Conservation (phyloP, 1,140 invertebrate genomes). For the Leptestheria dahalacensis region DNA sequence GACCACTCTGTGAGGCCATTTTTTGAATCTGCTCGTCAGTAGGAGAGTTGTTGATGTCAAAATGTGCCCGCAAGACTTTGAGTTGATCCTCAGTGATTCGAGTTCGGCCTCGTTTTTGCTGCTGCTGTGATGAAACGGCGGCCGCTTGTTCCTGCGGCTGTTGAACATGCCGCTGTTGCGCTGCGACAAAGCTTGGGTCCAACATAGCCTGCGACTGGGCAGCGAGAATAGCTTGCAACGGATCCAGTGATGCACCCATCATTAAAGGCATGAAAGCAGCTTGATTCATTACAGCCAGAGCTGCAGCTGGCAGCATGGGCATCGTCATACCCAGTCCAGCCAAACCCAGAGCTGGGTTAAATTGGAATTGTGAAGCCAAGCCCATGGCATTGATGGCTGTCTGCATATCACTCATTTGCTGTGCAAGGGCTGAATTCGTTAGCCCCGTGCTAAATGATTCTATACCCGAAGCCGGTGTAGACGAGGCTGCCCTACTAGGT, state of each 20-base stretch:
- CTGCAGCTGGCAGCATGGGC: conserved; percentile 41
- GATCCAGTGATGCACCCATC: conserved; percentile 29
- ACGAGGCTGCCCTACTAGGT: conserved; percentile 39
- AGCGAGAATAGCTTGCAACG: conserved; percentile 23
- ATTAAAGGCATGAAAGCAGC: conserved; percentile 76
- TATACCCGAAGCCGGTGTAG: conserved; percentile 37
- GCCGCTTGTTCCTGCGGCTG: conserved; percentile 36
- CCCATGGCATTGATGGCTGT: conserved; percentile 69
- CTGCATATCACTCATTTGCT: conserved; percentile 70
- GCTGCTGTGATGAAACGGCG: conserved; percentile 39
- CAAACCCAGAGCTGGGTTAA: conserved; percentile 60
- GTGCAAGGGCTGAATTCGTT: conserved; percentile 31
- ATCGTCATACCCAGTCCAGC: conserved; percentile 39
- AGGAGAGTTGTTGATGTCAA: conserved; percentile 97
- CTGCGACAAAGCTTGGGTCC: conserved; percentile 30
- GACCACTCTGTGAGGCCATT: conserved; percentile 88
- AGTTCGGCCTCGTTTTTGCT: conserved; percentile 88
- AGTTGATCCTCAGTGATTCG: conserved; percentile 94
- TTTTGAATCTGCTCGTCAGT: conserved; percentile 94
- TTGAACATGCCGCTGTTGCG: conserved; percentile 30
- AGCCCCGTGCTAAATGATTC: conserved; percentile 30
- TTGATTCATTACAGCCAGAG: conserved; percentile 74
- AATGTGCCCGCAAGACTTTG: conserved; percentile 88
- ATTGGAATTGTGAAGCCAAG: conserved; percentile 51
- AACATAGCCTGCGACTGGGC: conserved; percentile 27